Conservation (phyloP, 1,140 invertebrate genomes). For the Zaprionus kolodkinae region DNA sequence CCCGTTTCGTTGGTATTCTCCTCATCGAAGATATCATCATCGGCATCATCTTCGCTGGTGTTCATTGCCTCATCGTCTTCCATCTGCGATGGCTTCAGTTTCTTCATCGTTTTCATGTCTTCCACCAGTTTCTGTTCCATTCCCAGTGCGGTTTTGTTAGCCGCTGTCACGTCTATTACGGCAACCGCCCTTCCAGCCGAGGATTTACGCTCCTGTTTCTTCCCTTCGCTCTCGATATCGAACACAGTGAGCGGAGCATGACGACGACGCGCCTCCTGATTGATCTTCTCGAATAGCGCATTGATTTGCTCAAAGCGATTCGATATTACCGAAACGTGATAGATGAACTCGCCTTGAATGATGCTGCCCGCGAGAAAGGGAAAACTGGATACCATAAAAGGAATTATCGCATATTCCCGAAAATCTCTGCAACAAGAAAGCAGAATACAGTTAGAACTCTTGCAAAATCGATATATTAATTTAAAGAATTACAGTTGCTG, state of each 20-base stretch:
- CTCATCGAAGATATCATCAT: conserved; percentile 74
- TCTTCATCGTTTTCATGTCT: conserved; percentile 60
- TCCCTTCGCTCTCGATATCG: conserved; percentile 75
- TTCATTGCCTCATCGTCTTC: conserved; percentile 64
- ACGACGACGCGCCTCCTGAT: conserved; percentile 73
- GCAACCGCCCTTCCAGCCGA: conserved; percentile 22
- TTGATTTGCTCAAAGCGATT: conserved; percentile 75
- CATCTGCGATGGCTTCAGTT: conserved; percentile 23
- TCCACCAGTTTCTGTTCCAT: conserved; percentile 58
- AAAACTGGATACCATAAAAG: conserved; percentile 75
- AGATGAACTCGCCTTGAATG: conserved; percentile 77
- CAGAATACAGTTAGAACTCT: too few relatives aligned
- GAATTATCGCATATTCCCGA: conserved; percentile 61
- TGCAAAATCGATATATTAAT: background rate
- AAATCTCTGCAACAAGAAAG: conserved; percentile 46
- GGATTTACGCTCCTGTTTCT: conserved; percentile 56
- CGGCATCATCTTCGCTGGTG: conserved; percentile 68
- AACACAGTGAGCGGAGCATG: conserved; percentile 68
- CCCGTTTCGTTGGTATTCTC: conserved; percentile 48
- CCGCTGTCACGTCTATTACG: conserved; percentile 17
- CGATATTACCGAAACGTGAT: conserved; percentile 78
- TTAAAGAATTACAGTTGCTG: background rate
- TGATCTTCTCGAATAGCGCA: conserved; percentile 76
- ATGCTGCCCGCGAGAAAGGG: conserved; percentile 77
- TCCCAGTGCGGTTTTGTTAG: conserved; percentile 49